Conservation (phyloP, 2,113 vertebrate genomes). For the Oryzias woworae region DNA sequence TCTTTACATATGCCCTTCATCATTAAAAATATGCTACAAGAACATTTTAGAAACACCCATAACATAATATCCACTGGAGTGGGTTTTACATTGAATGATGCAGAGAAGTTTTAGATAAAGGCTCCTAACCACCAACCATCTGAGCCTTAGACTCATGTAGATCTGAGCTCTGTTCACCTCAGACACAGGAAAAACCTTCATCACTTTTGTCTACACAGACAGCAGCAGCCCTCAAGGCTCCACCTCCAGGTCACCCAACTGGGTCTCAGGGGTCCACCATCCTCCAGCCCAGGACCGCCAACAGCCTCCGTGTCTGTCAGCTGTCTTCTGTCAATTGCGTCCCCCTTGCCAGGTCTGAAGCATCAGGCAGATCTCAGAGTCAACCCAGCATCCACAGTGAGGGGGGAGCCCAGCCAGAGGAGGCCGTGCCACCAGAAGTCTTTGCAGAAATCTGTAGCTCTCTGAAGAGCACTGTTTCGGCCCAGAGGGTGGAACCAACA, state of each 20-base stretch:
- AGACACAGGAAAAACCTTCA: neutral
- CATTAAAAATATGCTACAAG: too few species aligned
- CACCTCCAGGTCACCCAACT: conserved; percentile 29
- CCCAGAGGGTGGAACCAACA: neutral
- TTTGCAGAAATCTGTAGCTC: neutral
- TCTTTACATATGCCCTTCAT: too few species aligned
- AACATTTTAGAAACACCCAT: too few species aligned
- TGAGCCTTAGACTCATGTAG: neutral
- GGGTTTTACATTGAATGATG: too few species aligned
- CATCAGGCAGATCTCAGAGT: neutral
- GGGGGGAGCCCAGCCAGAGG: neutral
- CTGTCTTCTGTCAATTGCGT: neutral
- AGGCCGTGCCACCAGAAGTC: neutral
- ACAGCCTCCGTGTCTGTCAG: neutral
- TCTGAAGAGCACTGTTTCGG: neutral
- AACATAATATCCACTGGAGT: too few species aligned
- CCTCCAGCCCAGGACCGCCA: conserved; percentile 10
- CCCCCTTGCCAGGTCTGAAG: neutral
- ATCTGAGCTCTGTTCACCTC: neutral
- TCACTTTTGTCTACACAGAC: neutral
- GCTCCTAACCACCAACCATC: too few species aligned
- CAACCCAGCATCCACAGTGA: neutral
- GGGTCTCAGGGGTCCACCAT: conserved; percentile 19
- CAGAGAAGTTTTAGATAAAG: too few species aligned
- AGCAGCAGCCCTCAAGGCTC: neutral